Percentiles rank a stretch among this genome's conserved stretches.
Conservation (phyloP, 2,888 invertebrate genomes). For the Timema cristinae region DNA sequence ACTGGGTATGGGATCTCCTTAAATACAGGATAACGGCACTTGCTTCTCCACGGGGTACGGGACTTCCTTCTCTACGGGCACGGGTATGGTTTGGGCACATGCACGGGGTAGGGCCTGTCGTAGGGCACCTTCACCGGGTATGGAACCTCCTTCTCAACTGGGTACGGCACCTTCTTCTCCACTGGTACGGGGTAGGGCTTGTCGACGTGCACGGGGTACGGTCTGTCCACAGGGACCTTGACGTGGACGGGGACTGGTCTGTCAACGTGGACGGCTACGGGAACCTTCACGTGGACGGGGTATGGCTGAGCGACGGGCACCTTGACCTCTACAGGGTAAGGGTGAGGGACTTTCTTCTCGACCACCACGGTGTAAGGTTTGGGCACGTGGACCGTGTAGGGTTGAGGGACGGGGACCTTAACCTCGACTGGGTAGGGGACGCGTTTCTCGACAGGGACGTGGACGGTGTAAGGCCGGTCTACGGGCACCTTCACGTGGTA, state of each 20-base stretch:
- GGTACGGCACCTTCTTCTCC: conserved; percentile 48
- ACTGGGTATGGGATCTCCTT: too few species aligned
- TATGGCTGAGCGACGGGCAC: conserved; percentile 62
- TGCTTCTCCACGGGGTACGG: conserved; percentile 59
- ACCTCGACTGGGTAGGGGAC: conserved; percentile 30
- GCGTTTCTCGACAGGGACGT: conserved; percentile 59
- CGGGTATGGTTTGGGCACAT: conserved; percentile 54
- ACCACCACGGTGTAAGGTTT: conserved; percentile 63
- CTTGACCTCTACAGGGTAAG: conserved; percentile 53
- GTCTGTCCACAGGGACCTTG: conserved; percentile 67
- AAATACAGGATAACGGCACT: too few species aligned
- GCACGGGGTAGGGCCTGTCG: conserved; percentile 70
- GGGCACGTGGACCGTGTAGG: conserved; percentile 32
- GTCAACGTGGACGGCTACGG: conserved; percentile 27
- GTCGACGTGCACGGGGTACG: conserved; percentile 65
- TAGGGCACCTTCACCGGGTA: conserved; percentile 60
- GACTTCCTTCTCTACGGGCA: conserved; percentile 50
- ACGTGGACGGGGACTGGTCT: conserved; percentile 45
- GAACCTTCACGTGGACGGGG: conserved; percentile 42
- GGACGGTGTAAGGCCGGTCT: conserved; percentile 63
- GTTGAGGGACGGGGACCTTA: conserved; percentile 31
- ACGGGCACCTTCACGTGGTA: conserved; percentile 60
- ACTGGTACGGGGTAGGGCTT: conserved; percentile 57
- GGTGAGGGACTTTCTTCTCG: conserved; percentile 50
- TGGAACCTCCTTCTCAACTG: conserved; percentile 62